Conservation (phyloP, 2,888 invertebrate genomes). For the Hipparchia semele region DNA sequence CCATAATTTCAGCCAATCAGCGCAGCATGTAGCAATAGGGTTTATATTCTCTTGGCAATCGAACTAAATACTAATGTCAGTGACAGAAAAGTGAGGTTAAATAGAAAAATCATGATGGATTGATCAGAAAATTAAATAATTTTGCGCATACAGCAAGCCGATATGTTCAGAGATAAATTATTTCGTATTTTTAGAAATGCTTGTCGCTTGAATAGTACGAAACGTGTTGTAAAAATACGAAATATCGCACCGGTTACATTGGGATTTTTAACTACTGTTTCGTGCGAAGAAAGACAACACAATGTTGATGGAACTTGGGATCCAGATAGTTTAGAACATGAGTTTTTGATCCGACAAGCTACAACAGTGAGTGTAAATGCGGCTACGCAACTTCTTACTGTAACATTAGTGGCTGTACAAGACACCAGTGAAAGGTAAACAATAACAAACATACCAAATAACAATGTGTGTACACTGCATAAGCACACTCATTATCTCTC, state of each 20-base stretch:
- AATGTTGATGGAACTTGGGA: slow-evolving; percentile 53
- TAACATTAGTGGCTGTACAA: slow-evolving; percentile 79
- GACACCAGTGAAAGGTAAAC: slow-evolving; percentile 77
- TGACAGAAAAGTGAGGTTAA: neutral
- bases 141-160: slow-evolving; percentile 18
- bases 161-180: slow-evolving; percentile 63
- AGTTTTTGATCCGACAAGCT: slow-evolving; percentile 80
- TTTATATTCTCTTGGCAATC: no score
- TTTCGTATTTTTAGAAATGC: slow-evolving; percentile 53
- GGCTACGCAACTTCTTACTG: slow-evolving; percentile 80
- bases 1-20: no score
- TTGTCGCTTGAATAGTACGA: slow-evolving; percentile 48
- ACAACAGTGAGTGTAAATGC: slow-evolving; percentile 80
- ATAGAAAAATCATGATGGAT: slow-evolving; percentile 26
- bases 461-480: no score
- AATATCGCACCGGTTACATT: slow-evolving; percentile 58
- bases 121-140: slow-evolving; percentile 5
- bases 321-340: slow-evolving; percentile 70
- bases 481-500: neutral
- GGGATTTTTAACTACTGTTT: slow-evolving; percentile 57
- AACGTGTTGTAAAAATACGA: slow-evolving; percentile 50
- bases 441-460: slow-evolving; percentile 5
- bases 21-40: no score
- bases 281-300: slow-evolving; percentile 57
- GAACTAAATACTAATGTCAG: no score